Percentiles rank a stretch among this genome's conserved stretches.
Evolutionary conservation across 2,113 vertebrate species (phyloP).

Genomic region (Phylloscopus whistleri): DNA sequence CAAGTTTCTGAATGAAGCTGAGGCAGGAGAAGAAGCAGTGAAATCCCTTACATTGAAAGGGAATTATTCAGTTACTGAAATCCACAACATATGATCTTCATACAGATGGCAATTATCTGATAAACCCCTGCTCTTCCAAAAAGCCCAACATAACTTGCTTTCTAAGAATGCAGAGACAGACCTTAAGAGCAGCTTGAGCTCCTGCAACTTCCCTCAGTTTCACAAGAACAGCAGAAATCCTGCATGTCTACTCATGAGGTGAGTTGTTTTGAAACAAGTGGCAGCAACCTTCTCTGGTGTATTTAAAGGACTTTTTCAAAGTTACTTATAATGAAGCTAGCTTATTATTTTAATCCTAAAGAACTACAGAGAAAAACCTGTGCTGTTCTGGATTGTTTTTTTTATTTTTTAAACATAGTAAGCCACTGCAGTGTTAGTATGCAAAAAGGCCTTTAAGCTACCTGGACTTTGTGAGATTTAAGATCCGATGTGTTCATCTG

Average conservation of each 20-base stretch:
- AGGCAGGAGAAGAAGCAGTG: background rate
- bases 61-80: background rate
- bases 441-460: background rate
- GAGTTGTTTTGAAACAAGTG: background rate
- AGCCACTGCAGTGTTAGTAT: background rate
- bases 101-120: background rate
- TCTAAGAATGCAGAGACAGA: background rate
- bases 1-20: background rate
- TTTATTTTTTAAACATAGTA: background rate
- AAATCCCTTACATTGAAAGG: background rate
- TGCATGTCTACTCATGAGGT: rapidly evolving
- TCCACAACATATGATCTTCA: background rate
- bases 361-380: background rate
- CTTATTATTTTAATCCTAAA: background rate
- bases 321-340: background rate
- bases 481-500: rapidly evolving
- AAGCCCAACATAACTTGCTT: background rate
- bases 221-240: background rate
- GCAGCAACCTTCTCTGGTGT: background rate
- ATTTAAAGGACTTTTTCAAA: background rate
- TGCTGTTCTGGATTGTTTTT: background rate
- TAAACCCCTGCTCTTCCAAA: background rate
- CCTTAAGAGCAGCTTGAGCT: background rate
- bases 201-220: background rate
- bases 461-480: background rate